A percentile compares a stretch with the other conserved stretches of the same genome.
Evolutionary conservation across 2,797 vertebrate species (phyloP).

Genomic region (Sciurus vulgaris): DNA sequence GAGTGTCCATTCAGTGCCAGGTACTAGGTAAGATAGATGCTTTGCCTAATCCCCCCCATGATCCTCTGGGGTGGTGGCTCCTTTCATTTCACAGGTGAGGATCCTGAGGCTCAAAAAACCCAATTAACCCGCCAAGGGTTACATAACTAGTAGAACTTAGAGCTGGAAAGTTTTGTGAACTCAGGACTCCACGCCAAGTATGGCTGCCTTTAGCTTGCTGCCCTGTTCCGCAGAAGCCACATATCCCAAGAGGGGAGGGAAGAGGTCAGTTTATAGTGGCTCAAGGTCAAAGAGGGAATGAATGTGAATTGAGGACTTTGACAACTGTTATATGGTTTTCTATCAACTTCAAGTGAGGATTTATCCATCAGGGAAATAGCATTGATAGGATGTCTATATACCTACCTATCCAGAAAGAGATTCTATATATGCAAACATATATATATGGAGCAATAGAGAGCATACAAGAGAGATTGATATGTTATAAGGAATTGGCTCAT

Average conservation of each 20-base stretch:
- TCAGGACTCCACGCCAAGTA: background rate
- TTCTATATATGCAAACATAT: background rate
- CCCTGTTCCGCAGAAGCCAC: background rate
- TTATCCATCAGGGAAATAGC: background rate
- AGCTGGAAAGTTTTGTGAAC: background rate
- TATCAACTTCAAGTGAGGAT: background rate
- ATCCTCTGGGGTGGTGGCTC: background rate
- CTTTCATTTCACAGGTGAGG: background rate
- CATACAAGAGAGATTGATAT: background rate
- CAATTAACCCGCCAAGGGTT: background rate
- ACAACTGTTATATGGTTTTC: background rate
- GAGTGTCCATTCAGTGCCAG: background rate
- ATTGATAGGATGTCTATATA: background rate
- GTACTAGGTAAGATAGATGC: background rate
- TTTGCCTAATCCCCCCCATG: background rate
- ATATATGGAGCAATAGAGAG: background rate
- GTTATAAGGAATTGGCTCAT: background rate
- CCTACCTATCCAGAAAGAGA: background rate
- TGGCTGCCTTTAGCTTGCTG: background rate
- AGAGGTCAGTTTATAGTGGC: background rate
- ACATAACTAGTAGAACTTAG: background rate
- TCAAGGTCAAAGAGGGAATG: background rate
- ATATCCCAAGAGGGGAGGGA: background rate
- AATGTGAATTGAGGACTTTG: background rate
- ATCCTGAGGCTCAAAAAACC: background rate